Evolutionary conservation across 2,113 vertebrate species (phyloP), one percentile per base, ranked within the genome.

Genomic region (Ariopsis seemanni): DNA sequence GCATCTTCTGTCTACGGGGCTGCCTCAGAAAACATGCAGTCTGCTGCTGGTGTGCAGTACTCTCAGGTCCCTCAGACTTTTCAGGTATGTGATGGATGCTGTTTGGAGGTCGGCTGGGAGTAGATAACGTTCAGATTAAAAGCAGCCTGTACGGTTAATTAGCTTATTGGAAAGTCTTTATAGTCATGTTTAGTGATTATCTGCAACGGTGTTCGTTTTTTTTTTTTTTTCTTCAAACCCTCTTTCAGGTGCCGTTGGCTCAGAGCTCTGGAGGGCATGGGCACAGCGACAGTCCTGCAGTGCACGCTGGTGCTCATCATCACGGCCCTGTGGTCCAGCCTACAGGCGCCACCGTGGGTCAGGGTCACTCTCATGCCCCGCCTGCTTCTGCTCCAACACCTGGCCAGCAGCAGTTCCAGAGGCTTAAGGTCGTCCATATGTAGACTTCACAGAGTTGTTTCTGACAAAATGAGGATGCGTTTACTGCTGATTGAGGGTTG

Each of bases 371-470:
- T 18, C 98, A 98, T 75, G 94, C 97, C 48, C 91, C 97, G 0
- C 92, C 97, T 0, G 95, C 97, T 0, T 95, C 97, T 42, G 95
- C 96, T 86, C 96, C 98, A 2, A 93, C 96, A 20, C 97, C 98
- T 93, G 98, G 98, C 18, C 97, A 98, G 92, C 97, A 98, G 93
- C 98, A 99, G 91, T 99, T 99, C 94, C 98, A 99, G 94, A 95
- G 98, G 89, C 95, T 99, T 57, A 99, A 99, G 97, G 98, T 99
- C 62, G 79, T 25, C 18, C 10, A 81, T 60, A 20, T 34, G 17
- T 52, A 7, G 25, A 55, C 14, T 18, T 77, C 8, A 20, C 12
- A 7, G n/a, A 42, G 52, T 5, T 65, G 42, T 71, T 57, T 34
- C 30, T 58, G 42, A 15, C 42, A 25, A 27, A 20, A 12, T 7